Conservation (phyloP, 2,888 invertebrate genomes). For the Lycophotia porphyrea region DNA sequence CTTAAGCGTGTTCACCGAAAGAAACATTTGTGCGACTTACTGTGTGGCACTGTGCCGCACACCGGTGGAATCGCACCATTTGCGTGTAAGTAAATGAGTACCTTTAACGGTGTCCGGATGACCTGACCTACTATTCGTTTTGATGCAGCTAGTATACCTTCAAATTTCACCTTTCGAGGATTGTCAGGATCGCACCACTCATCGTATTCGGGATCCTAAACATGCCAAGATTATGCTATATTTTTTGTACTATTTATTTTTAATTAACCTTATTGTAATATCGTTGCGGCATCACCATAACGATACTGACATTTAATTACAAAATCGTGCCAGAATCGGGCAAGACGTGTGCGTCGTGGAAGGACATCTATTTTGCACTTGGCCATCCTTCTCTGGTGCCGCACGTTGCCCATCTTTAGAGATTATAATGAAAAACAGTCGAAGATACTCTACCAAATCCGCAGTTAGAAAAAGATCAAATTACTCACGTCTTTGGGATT, state of each 20-base stretch:
- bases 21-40: not conserved
- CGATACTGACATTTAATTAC: not conserved
- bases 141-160: conserved; percentile 92
- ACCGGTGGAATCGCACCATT: not conserved
- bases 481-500: conserved; percentile 55
- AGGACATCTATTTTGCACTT: conserved; percentile 2
- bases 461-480: not conserved
- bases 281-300: not conserved
- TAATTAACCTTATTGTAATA: not conserved
- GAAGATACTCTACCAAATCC: not conserved
- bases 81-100: conserved; percentile 53
- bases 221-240: not conserved
- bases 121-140: conserved; percentile 91
- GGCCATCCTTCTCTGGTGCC: not conserved
- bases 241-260: not conserved
- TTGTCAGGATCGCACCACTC: conserved; percentile 85
- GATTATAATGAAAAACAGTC: not conserved
- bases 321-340: not conserved
- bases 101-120: conserved; percentile 91
- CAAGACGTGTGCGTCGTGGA: not conserved
- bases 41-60: not conserved
- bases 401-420: not conserved
- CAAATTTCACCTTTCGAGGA: conserved; percentile 89
- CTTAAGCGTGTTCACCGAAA: not conserved
- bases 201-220: conserved; percentile 81